Base-by-base conservation (phyloP, 2,888 invertebrate genomes). In the Aethes cnicana region DNA sequence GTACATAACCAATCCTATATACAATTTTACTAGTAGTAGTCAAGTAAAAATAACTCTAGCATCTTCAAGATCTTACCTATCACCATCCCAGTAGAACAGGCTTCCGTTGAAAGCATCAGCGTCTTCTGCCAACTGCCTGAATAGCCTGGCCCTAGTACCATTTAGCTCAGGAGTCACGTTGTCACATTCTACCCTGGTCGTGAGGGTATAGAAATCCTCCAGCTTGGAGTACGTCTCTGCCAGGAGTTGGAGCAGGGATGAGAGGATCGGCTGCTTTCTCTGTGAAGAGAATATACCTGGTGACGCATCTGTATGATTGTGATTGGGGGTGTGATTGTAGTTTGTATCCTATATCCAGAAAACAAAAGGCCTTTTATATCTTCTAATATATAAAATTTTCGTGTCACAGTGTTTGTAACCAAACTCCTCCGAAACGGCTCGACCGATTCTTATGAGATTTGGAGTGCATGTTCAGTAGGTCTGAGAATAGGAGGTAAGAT, bases 31-130 rank as follows among this genome's bases (percentile, higher is more conserved):
- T n/a, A n/a, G n/a, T n/a, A n/a, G n/a, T 23, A 23, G 2, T 7
- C 23, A 23, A 23, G 8, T 8, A 5, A 7, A 6, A 7, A 8
- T 8, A 25, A 25, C 8, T 8, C 25, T 25, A n/a, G 9, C 7
- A 8, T 9, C n/a, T 8, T 9, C 14, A 32, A 8, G 1, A 25
- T 28, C 62, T 58, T 55, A 86, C 88, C 78, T 77, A 1, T 76
- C 74, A 3, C 53, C 58, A 55, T 85, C 71, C 89, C 89, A 89
- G 53, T 66, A 85, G 50, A 89, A 84, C 1, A 78, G 5, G 0
- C 75, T 79, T 0, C 85, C 84, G 25, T 89, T 89, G 3, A 58
- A 78, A 1, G 60, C 44, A 0, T 69, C 74, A 0, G 72, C 59
- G 8, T 84, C 82, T 8, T 82, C 82, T 25, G 68, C 64, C 1